Evolutionary conservation across 2,797 vertebrate species (phyloP).

Genomic region (Acanthopagrus latus): DNA sequence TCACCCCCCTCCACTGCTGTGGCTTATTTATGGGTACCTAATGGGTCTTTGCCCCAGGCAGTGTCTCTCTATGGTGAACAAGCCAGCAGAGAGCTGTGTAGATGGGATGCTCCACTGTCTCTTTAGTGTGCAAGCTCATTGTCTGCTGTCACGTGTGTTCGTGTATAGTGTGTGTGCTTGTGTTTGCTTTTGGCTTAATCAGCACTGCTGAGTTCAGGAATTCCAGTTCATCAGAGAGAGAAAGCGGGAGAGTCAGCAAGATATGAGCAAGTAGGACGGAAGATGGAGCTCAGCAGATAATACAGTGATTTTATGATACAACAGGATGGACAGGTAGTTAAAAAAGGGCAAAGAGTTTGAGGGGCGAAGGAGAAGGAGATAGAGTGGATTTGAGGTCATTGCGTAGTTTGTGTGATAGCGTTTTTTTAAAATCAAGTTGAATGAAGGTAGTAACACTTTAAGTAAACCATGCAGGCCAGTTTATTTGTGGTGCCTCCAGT

Average conservation of each 20-base stretch:
- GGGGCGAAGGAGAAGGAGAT: background rate
- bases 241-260: conserved; percentile 66
- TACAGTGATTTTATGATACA: conserved; percentile 10
- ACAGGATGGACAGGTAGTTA: background rate
- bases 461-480: background rate
- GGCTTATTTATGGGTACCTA: conserved; percentile 57
- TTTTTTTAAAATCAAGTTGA: background rate
- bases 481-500: background rate
- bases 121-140: conserved; percentile 73
- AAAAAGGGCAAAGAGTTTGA: background rate
- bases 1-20: background rate
- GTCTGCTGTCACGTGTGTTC: conserved; percentile 70
- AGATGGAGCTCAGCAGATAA: conserved; percentile 55
- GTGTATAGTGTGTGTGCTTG: conserved; percentile 70
- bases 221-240: conserved; percentile 79
- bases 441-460: background rate
- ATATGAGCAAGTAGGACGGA: conserved; percentile 65
- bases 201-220: conserved; percentile 85
- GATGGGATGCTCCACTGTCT: conserved; percentile 57
- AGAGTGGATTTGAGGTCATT: background rate
- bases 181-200: conserved; percentile 85
- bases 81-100: conserved; percentile 24
- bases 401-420: background rate
- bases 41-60: conserved; percentile 53
- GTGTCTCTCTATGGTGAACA: conserved; percentile 39